Evolutionary conservation across 2,888 invertebrate species (phyloP).

Genomic region (Eulithis testata): DNA sequence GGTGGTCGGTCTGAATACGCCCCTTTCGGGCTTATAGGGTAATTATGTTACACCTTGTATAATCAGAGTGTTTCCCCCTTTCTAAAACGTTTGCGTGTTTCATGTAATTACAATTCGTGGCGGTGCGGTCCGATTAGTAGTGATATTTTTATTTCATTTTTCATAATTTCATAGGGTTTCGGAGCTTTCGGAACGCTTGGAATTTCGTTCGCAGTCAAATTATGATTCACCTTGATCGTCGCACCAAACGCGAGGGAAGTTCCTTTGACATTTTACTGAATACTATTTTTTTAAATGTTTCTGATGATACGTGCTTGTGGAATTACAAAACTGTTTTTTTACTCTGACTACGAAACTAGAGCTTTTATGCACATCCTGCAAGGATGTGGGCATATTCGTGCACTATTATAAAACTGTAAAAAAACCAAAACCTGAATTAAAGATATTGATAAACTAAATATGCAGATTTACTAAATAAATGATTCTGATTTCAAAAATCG

Average conservation of each 20-base stretch:
- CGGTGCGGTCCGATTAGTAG: constrained; percentile 10
- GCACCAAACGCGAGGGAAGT: constrained; percentile 12
- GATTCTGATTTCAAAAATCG: too few relatives aligned
- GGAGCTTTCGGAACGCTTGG: constrained; percentile 8
- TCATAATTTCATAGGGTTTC: constrained; percentile 22
- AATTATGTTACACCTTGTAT: too few relatives aligned
- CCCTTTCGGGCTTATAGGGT: too few relatives aligned
- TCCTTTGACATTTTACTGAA: constrained; percentile 8
- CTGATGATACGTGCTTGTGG: background rate
- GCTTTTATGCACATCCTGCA: too few relatives aligned
- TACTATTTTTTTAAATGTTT: background rate
- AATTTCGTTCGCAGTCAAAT: constrained; percentile 1
- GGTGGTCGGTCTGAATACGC: too few relatives aligned
- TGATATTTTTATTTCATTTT: constrained; percentile 20
- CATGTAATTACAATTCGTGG: constrained; percentile 22
- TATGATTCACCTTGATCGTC: constrained; percentile 15
- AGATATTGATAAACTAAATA: too few relatives aligned
- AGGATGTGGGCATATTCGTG: too few relatives aligned
- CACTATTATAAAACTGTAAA: too few relatives aligned
- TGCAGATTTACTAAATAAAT: too few relatives aligned
- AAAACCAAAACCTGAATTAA: too few relatives aligned
- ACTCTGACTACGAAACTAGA: too few relatives aligned
- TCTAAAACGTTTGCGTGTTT: constrained; percentile 18
- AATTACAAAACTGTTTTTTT: too few relatives aligned
- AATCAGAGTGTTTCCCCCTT: constrained; percentile 13